Conservation (phyloP, 2,113 vertebrate species). For the Equus quagga region DNA sequence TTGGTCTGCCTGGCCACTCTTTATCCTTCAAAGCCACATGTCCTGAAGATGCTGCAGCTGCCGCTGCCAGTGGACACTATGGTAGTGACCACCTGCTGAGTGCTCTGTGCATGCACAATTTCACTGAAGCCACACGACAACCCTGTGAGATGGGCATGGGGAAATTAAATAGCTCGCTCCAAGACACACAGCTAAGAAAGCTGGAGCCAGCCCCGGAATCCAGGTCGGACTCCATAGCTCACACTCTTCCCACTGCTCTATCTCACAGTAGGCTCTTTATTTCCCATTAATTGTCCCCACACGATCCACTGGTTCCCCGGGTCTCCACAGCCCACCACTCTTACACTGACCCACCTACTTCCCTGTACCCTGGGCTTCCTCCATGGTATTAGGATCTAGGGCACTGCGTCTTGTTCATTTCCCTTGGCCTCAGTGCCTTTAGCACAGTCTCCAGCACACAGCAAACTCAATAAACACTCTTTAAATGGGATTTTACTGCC, state of each 20-base stretch:
- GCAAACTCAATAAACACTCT: background rate
- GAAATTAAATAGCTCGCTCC: background rate
- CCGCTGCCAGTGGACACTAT: fast-evolving
- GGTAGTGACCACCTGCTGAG: background rate
- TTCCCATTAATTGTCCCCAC: background rate
- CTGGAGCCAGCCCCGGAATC: background rate
- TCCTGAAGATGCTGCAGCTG: background rate
- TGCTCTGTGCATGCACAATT: fast-evolving
- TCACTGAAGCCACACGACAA: background rate
- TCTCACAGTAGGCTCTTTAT: fast-evolving
- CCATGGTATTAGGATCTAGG: fast-evolving
- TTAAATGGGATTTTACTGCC: background rate
- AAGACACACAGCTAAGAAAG: fast-evolving
- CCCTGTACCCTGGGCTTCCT: too few relatives aligned
- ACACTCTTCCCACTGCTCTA: fast-evolving
- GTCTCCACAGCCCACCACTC: fast-evolving
- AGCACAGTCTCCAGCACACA: background rate
- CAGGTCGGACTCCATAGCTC: background rate
- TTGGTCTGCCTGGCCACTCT: background rate
- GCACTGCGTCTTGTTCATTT: background rate
- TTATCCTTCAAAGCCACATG: background rate
- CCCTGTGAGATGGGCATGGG: fast-evolving
- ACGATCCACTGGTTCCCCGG: background rate
- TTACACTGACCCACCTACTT: fast-evolving
- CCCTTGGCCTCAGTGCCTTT: background rate